These are phyloP conservation scores for Sebastes minor DNA, from an alignment of 2,797 vertebrate species.

Conservation along the genomic window DNA sequence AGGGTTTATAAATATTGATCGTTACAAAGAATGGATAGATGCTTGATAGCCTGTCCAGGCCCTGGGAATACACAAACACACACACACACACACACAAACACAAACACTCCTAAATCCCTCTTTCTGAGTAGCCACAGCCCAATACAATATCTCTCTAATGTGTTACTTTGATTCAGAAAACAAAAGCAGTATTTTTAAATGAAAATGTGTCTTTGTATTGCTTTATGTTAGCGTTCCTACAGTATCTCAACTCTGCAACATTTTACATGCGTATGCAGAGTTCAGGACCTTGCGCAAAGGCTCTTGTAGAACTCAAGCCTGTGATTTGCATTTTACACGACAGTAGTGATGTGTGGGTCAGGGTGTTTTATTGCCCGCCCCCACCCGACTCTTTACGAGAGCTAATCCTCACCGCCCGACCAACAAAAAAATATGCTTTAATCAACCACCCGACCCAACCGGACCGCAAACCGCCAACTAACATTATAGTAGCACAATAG, in stretches of 20 bases:
- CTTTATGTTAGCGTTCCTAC: not conserved
- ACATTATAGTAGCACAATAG: not conserved
- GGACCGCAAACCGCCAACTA: not conserved
- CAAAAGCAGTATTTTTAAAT: slow-evolving; percentile 25
- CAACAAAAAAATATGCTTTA: not conserved
- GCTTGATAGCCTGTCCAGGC: slow-evolving; percentile 92
- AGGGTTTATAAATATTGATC: slow-evolving; percentile 99
- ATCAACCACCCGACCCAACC: not conserved
- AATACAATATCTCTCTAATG: slow-evolving; percentile 32
- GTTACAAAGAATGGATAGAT: slow-evolving; percentile 97
- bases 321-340: not conserved
- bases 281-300: not conserved
- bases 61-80: slow-evolving; percentile 93
- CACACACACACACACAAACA: slow-evolving; percentile 90
- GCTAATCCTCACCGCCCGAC: not conserved
- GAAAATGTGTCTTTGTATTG: not conserved
- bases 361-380: no score
- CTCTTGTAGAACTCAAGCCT: not conserved
- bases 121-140: slow-evolving; percentile 41
- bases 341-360: not conserved
- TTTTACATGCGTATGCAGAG: not conserved
- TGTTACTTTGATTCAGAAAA: slow-evolving; percentile 41
- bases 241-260: not conserved
- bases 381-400: fast-evolving
- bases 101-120: slow-evolving; percentile 16